phyloP scores from a whole-genome alignment of 2,888 invertebrate species.

The Alloplasta piceator region DNA sequence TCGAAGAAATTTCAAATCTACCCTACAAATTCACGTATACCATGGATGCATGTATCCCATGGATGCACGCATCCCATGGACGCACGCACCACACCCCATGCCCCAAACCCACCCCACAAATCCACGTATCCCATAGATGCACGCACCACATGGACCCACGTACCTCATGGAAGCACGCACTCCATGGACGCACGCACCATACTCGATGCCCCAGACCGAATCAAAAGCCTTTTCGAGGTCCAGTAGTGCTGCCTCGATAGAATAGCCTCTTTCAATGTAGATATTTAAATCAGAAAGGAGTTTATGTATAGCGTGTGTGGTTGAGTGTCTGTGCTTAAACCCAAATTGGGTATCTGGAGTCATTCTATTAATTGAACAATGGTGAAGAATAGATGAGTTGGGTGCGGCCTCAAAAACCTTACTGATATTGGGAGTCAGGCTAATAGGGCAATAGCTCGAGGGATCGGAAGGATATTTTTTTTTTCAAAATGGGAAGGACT shows the following conservation, averaged over 20 bases:
- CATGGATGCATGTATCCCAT: too few species aligned
- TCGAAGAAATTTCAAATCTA: too few species aligned
- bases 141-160: too few species aligned
- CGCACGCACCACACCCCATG: too few species aligned
- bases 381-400: conserved; percentile 7
- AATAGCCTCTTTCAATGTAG: conserved; percentile 12
- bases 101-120: too few species aligned
- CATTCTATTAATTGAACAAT: conserved; percentile 47
- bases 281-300: conserved; percentile 56
- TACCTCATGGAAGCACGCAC: too few species aligned
- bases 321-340: conserved; percentile 65
- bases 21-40: too few species aligned
- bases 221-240: too few species aligned
- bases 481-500: conserved; percentile 58
- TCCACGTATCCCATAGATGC: too few species aligned
- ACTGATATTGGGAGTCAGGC: conserved; percentile 62
- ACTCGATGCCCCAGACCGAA: too few species aligned
- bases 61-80: too few species aligned
- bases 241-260: conserved; percentile 20
- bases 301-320: conserved; percentile 64
- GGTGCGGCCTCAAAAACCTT: conserved; percentile 64
- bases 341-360: conserved; percentile 66
- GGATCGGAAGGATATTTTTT: conserved; percentile 40
- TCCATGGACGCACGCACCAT: too few species aligned
- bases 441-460: conserved; percentile 66